Conservation (phyloP, 2,888 invertebrate species). For the Chaetoderma sp. region DNA sequence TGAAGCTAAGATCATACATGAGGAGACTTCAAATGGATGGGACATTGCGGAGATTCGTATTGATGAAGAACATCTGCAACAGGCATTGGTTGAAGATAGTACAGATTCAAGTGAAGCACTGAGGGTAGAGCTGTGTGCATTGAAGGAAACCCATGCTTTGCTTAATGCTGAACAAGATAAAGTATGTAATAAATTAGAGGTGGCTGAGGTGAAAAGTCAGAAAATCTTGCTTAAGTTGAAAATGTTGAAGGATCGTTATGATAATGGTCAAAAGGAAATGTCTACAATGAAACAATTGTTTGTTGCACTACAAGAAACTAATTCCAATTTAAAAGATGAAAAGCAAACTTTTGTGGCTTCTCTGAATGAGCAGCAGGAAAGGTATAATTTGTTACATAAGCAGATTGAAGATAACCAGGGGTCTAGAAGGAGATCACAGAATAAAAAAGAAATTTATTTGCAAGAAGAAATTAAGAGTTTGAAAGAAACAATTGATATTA, state of each 20-base stretch:
- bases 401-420: too few species aligned
- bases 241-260: constrained; percentile 78
- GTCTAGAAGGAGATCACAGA: constrained; percentile 2
- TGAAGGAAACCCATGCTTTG: background rate
- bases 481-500: background rate
- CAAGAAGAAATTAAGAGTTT: constrained; percentile 11
- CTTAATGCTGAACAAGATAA: constrained; percentile 28
- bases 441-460: constrained; percentile 1
- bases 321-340: background rate
- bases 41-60: constrained; percentile 42
- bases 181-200: constrained; percentile 43
- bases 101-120: constrained; percentile 30
- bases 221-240: constrained; percentile 88
- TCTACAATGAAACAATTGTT: constrained; percentile 10
- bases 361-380: too few species aligned
- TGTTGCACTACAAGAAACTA: background rate
- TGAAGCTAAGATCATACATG: background rate
- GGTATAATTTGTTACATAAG: too few species aligned
- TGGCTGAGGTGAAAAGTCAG: constrained; percentile 75
- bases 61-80: constrained; percentile 2
- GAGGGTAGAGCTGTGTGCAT: constrained; percentile 36
- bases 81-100: constrained; percentile 8
- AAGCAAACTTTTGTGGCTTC: too few species aligned
- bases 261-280: constrained; percentile 54
- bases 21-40: constrained; percentile 17